Evolutionary conservation across 1,140 invertebrate genomes (phyloP), one percentile per base, ranked within the genome.

Genomic region (Potamilus streckersoni): DNA sequence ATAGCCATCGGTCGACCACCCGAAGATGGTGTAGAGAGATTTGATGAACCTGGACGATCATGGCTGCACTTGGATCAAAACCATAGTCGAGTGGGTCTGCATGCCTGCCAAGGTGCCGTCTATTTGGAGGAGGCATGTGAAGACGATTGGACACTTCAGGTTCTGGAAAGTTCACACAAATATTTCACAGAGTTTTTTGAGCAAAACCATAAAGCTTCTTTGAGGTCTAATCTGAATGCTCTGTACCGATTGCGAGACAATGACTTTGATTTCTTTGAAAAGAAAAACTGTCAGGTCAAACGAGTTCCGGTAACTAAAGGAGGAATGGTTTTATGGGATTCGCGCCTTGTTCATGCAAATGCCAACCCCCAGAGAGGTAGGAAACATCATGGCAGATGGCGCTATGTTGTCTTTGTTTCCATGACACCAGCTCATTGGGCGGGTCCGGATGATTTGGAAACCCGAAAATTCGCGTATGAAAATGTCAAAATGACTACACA

Each of bases 261-360:
- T 20, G 69, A 76, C 16, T 57, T 76, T 58, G 55, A 65, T 20
- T 17, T 59, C 8, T 58, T 71, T 27, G 60, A 74, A 31, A n/a
- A 74, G 8, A 76, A 78, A 49, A 83, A 80, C 8, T 84, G 84
- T 69, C 31, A 58, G 15, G 19, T 73, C 19, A 79, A 68, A 14
- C 73, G 78, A 19, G 79, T 86, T 19, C 84, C 85, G 6, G 83
- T 84, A 1, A 83, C 85, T 1, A 86, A 85, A 73, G 85, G 85
- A 15, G 84, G 84, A 16, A 80, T 86, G 72, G 80, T 86, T 62
- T 66, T 86, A 3, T 86, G 85, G 85, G 84, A 86, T 70, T 86
- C 85, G 19, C 71, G 85, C 55, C 71, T 76, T 2, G 78, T 83
- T 31, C 85, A 86, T 70, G 85, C 81, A 31, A 86, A 83, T 68